phyloP scores from a whole-genome alignment of 2,113 vertebrate species.

The Ivindomyrus marchei region DNA sequence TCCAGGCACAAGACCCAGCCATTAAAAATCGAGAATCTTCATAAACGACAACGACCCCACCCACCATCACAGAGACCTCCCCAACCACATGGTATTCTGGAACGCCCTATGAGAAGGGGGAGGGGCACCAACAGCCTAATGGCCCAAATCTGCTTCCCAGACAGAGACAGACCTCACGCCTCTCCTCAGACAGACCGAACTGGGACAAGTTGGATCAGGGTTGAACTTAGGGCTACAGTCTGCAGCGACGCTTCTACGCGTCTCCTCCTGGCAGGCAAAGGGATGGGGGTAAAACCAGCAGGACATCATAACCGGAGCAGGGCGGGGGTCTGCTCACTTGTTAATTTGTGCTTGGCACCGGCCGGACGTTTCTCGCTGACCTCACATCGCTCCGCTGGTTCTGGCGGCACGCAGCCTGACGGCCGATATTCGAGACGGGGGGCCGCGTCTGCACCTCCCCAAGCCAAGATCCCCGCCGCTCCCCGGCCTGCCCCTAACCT shows the following conservation, averaged over 20 bases:
- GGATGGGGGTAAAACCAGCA: constrained; percentile 34
- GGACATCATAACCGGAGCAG: constrained; percentile 34
- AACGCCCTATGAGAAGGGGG: constrained; percentile 36
- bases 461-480: not conserved
- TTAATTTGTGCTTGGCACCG: constrained; percentile 51
- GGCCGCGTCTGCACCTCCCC: not conserved
- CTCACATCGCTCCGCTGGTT: constrained; percentile 17
- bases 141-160: constrained; percentile 41
- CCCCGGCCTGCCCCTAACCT: not conserved
- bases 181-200: constrained; percentile 30
- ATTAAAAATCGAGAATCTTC: not conserved
- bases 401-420: not conserved
- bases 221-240: not conserved
- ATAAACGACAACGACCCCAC: constrained; percentile 24
- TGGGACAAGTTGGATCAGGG: not conserved
- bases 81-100: constrained; percentile 33
- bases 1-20: not conserved
- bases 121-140: constrained; percentile 42
- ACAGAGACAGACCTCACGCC: constrained; percentile 47
- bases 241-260: constrained; percentile 19
- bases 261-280: constrained; percentile 8
- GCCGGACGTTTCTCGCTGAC: constrained; percentile 17
- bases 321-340: constrained; percentile 38
- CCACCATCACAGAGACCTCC: not conserved
- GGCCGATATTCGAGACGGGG: constrained; percentile 17